A percentile compares a stretch with the other conserved stretches of the same genome.
These are phyloP conservation scores for Capreolus pygargus DNA, from an alignment of 2,113 vertebrate species.

Conservation along the genomic window DNA sequence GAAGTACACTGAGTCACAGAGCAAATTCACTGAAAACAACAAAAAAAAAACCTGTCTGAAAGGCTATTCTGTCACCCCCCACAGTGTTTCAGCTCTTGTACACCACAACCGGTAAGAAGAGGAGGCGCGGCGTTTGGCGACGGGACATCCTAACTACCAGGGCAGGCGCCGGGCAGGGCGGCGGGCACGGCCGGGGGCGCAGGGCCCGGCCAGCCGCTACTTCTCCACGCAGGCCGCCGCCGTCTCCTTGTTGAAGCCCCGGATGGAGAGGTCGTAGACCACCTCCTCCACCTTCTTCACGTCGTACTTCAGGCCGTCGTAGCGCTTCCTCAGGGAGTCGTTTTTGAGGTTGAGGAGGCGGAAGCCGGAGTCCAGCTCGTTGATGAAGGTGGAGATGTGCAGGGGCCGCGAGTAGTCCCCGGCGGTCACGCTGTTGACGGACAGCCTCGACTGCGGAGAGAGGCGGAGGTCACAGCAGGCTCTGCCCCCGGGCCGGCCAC, in stretches of 20 bases:
- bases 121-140: constrained; percentile 76
- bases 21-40: constrained; percentile 61
- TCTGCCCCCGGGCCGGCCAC: neutral
- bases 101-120: constrained; percentile 77
- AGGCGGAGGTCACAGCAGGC: neutral
- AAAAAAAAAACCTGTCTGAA: constrained; percentile 58
- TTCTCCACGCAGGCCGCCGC: constrained; percentile 81
- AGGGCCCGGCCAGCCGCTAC: constrained; percentile 69
- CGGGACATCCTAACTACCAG: constrained; percentile 75
- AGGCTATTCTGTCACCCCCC: constrained; percentile 8
- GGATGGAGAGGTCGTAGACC: constrained; percentile 96
- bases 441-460: constrained; percentile 87
- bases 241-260: constrained; percentile 91
- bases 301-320: constrained; percentile 97
- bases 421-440: constrained; percentile 97
- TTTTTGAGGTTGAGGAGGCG: constrained; percentile 98
- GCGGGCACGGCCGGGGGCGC: constrained; percentile 74
- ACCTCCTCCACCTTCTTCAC: constrained; percentile 99
- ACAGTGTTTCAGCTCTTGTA: constrained; percentile 61
- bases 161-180: constrained; percentile 66
- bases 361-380: constrained; percentile 97
- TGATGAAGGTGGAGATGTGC: constrained; percentile 96
- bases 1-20: constrained; percentile 49
- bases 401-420: constrained; percentile 95
- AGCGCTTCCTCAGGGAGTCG: constrained; percentile 96